Percentiles rank a stretch among this genome's conserved stretches.
These are phyloP conservation scores for Cremastobaeus sp. DNA, from an alignment of 2,888 invertebrate species.

Conservation along the genomic window DNA sequence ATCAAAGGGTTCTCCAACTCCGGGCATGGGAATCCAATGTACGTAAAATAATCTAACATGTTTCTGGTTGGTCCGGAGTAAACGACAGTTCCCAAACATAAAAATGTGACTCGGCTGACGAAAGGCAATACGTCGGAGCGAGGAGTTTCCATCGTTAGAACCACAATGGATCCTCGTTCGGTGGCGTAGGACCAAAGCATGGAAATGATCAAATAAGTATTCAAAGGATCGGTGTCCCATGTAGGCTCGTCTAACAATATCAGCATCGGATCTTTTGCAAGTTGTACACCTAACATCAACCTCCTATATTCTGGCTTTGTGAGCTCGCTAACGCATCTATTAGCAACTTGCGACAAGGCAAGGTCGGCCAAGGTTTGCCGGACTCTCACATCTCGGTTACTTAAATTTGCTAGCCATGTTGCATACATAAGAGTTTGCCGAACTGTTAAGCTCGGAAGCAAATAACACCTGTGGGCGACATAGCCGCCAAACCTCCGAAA, in stretches of 20 bases:
- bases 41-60: slow-evolving; percentile 95
- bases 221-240: slow-evolving; percentile 95
- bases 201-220: slow-evolving; percentile 95
- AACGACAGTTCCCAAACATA: slow-evolving; percentile 94
- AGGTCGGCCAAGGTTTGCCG: slow-evolving; percentile 95
- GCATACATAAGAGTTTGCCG: slow-evolving; percentile 91
- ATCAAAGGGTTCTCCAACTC: slow-evolving; percentile 98
- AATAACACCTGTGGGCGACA: slow-evolving; percentile 90
- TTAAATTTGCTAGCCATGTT: slow-evolving; percentile 79
- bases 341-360: slow-evolving; percentile 93
- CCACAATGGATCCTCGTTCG: slow-evolving; percentile 92
- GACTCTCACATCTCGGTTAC: slow-evolving; percentile 84
- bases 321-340: slow-evolving; percentile 89
- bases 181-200: slow-evolving; percentile 94
- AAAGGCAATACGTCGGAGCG: slow-evolving; percentile 97
- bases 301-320: slow-evolving; percentile 94
- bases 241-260: slow-evolving; percentile 95
- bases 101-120: slow-evolving; percentile 92
- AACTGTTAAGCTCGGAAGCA: slow-evolving; percentile 92
- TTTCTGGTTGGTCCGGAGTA: slow-evolving; percentile 94
- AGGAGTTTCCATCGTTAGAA: slow-evolving; percentile 95
- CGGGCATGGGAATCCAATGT: slow-evolving; percentile 97
- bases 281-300: slow-evolving; percentile 93
- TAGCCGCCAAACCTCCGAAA: slow-evolving; percentile 93
- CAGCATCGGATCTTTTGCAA: slow-evolving; percentile 95